phyloP scores from a whole-genome alignment of 2,888 invertebrate genomes.

The Epistrophe grossulariae region DNA sequence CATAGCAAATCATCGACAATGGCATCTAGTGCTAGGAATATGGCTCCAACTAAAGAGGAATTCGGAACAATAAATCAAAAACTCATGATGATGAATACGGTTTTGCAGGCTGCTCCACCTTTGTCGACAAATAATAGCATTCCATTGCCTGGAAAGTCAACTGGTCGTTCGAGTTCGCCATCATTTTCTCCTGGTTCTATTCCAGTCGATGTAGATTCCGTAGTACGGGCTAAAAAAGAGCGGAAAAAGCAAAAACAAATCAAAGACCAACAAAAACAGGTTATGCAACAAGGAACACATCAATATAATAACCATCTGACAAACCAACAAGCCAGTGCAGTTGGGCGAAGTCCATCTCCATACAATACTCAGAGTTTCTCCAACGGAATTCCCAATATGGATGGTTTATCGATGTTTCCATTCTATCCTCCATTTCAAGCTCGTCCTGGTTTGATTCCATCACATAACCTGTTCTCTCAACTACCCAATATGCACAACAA shows the following conservation, averaged over 20 bases:
- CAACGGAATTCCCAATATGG: constrained; percentile 80
- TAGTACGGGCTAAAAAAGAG: constrained; percentile 39
- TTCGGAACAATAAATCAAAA: constrained; percentile 81
- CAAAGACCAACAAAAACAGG: constrained; percentile 39
- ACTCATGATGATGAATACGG: constrained; percentile 84
- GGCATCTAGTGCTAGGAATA: constrained; percentile 27
- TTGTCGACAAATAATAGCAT: constrained; percentile 67
- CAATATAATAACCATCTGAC: constrained; percentile 24
- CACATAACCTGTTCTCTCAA: constrained; percentile 85
- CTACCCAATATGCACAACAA: constrained; percentile 77
- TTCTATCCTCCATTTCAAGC: constrained; percentile 83
- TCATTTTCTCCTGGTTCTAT: constrained; percentile 29
- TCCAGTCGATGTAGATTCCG: constrained; percentile 25
- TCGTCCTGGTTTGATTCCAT: constrained; percentile 86
- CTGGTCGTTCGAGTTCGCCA: constrained; percentile 26
- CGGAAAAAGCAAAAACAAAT: constrained; percentile 54
- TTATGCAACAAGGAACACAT: constrained; percentile 33
- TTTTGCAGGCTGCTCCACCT: constrained; percentile 79
- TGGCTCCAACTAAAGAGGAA: constrained; percentile 77
- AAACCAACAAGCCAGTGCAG: neutral
- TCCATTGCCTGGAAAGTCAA: constrained; percentile 8
- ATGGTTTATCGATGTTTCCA: constrained; percentile 80
- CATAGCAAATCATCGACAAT: constrained; percentile 29
- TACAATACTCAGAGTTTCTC: constrained; percentile 82
- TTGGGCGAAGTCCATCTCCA: constrained; percentile 56